Base-by-base conservation (phyloP, 2,888 invertebrate genomes). In the Agriopis aurantiaria region DNA sequence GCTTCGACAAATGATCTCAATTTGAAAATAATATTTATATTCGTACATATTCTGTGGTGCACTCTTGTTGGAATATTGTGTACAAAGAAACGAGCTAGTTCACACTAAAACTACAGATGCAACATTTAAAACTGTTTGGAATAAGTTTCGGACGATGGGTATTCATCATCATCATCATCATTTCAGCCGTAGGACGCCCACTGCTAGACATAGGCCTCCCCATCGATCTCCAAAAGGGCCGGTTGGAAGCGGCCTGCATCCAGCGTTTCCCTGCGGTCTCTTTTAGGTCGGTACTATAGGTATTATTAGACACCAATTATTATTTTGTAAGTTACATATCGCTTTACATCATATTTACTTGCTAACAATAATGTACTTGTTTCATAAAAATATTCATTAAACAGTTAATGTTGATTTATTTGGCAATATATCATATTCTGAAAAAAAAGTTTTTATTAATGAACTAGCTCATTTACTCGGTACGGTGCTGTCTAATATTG, bases 401-500 rank as follows among this genome's bases (percentile, higher is more conserved):
- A 9, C 10, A 49, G 10, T 40, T 8, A n/a, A 52, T 11, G 51
- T 60, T 49, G 49, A 40, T 41, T 41, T 49, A n/a, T 60, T 46
- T 45, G 41, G 40, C 40, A 52, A 49, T 14, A 6, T 5, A 23
- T 23, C 3, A 23, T 52, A 23, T 52, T 52, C 23, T 40, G 40
- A 62, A 53, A 17, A 53, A 62, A 61, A 23, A n/a, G 45, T 53
- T 14, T 33, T 45, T 46, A 33, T 46, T 23, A 41, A 67, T 57
- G 51, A 65, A 69, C 56, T 61, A 69, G 60, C 60, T 51, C 65
- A 61, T 51, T 45, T 9, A 12, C 49, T 61, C 45, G 4, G 52
- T 41, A 46, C 14, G 48, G 10, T 61, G 12, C 14, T 52, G 10
- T 43, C 6, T 41, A 17, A 58, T 57, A 46, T 58, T 10, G 23